phyloP scores from a whole-genome alignment of 2,797 vertebrate species.

The Eurystomus glaucurus region DNA sequence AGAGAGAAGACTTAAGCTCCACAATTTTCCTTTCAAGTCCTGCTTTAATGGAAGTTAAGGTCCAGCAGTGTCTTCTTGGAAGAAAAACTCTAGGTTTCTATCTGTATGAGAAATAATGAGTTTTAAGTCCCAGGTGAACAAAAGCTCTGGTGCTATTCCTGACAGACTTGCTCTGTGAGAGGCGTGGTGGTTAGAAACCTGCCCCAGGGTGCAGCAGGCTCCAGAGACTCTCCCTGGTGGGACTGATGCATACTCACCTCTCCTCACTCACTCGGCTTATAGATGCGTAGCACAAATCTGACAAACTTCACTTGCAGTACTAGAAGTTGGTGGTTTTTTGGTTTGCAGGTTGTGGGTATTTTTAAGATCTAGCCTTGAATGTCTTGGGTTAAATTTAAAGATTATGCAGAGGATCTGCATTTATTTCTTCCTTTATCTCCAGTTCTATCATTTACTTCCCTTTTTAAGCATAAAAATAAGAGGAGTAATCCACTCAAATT shows the following conservation, averaged over 20 bases:
- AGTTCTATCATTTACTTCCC: neutral
- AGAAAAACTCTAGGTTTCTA: neutral
- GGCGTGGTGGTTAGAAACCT: neutral
- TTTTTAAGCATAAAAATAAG: neutral
- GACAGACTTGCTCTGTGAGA: neutral
- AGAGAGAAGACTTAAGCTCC: neutral
- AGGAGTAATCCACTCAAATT: neutral
- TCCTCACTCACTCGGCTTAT: fast-evolving
- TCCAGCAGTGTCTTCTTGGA: neutral
- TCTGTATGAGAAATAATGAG: neutral
- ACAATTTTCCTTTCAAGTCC: neutral
- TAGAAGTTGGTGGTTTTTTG: neutral
- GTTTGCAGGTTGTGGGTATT: neutral
- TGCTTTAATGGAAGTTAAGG: neutral
- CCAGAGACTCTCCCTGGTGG: neutral
- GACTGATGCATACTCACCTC: fast-evolving
- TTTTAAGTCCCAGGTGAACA: neutral
- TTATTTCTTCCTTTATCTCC: neutral
- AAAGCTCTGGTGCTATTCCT: neutral
- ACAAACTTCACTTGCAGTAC: neutral
- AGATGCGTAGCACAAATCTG: neutral
- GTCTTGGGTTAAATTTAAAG: neutral
- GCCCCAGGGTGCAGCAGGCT: fast-evolving
- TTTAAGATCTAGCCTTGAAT: neutral
- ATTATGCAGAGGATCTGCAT: neutral